Evolutionary conservation across 2,113 vertebrate species (phyloP).

Genomic region (Oncorhynchus nerka): DNA sequence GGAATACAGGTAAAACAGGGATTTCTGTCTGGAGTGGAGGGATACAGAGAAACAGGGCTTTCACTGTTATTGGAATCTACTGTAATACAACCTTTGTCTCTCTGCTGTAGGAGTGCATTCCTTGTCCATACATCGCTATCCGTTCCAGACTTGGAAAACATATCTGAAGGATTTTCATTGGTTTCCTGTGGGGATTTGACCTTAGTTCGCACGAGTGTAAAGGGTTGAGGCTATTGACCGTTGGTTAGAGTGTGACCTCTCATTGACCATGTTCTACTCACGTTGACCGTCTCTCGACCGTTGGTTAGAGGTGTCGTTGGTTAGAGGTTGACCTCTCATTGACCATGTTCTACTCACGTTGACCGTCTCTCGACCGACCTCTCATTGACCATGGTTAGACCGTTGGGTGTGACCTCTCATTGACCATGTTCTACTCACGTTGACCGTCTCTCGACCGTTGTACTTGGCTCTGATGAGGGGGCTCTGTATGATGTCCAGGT

Average conservation of each 20-base stretch:
- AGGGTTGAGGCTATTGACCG: background rate
- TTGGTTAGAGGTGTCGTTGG: too few species aligned
- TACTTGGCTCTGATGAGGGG: conserved; percentile 96
- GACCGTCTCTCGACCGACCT: conserved; percentile 80
- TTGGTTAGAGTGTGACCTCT: background rate
- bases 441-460: conserved; percentile 87
- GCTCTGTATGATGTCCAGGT: conserved; percentile 96
- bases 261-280: conserved; percentile 70
- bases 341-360: conserved; percentile 80
- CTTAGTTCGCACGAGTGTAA: background rate
- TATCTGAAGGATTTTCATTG: conserved; percentile 9
- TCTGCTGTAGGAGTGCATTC: conserved; percentile 33
- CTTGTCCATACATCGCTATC: conserved; percentile 34
- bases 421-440: conserved; percentile 78
- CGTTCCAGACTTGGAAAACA: conserved; percentile 32
- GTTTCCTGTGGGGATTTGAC: conserved; percentile 19
- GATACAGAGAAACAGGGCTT: background rate
- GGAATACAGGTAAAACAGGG: too few species aligned
- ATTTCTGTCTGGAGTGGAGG: background rate
- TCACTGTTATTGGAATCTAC: conserved; percentile 28
- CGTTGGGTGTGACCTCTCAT: background rate
- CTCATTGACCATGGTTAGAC: background rate
- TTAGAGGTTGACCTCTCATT: background rate
- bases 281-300: conserved; percentile 91
- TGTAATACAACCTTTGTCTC: conserved; percentile 23